These are phyloP conservation scores for Gallinago solitaria DNA, from an alignment of 2,797 vertebrate genomes.

Conservation along the genomic window DNA sequence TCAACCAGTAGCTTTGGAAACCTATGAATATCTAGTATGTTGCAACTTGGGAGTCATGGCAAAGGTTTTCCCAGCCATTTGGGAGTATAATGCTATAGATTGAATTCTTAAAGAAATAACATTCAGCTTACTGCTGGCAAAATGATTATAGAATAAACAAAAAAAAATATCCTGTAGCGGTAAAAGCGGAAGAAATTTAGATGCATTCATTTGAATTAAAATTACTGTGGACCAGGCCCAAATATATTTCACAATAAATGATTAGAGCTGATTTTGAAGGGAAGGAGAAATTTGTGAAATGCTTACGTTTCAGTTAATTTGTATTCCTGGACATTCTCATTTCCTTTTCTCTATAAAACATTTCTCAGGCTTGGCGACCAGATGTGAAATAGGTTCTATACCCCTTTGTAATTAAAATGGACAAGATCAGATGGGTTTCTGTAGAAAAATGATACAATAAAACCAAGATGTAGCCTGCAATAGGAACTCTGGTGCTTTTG, in stretches of 20 bases:
- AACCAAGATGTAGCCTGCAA: neutral
- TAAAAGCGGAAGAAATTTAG: neutral
- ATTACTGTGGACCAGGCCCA: neutral
- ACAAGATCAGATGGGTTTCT: neutral
- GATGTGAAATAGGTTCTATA: neutral
- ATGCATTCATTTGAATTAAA: neutral
- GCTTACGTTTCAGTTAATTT: neutral
- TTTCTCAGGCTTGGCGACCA: neutral
- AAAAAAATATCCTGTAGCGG: neutral
- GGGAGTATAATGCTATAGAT: neutral
- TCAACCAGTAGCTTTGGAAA: conserved; percentile 36
- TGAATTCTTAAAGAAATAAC: neutral
- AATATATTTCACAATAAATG: neutral
- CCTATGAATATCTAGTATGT: neutral
- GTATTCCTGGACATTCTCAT: neutral
- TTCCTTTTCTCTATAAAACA: neutral
- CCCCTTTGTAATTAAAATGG: neutral
- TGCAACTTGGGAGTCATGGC: neutral
- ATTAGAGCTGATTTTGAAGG: neutral
- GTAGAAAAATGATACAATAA: neutral
- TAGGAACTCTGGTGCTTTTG: neutral
- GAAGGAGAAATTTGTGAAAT: neutral
- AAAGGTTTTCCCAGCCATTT: conserved; percentile 1
- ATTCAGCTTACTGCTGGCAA: neutral
- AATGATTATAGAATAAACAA: neutral